Evolutionary conservation across 1,140 invertebrate species (phyloP), one percentile per base, ranked within the genome.

Genomic region (Apocrypta bakeri): DNA sequence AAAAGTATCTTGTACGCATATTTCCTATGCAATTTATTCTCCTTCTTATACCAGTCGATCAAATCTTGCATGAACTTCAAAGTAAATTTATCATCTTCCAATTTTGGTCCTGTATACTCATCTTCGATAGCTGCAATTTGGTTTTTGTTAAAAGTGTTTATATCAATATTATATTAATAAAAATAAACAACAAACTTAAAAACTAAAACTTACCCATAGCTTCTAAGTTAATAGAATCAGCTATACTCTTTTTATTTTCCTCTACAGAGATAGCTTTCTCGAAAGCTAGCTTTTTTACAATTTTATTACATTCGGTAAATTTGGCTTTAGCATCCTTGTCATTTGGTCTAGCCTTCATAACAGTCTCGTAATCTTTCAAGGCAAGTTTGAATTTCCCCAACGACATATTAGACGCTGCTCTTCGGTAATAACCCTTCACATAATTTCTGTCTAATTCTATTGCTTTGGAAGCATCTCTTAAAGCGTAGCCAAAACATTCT

Each of bases 1-100:
- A 99, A 92, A 79, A 99, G 92, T 87, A 99, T 99, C 96, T 99
- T 98, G 91, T 98, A 99, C 17, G 98, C 99, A 94, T 98, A 99
- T 94, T 98, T 99, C 86, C 96, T 96, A 93, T 99, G 98, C 77
- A 99, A 92, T 92, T 96, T 98, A 88, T 98, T 98, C 91, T 99
- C 96, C 48, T 96, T 94, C 92, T 97, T 98, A 90, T 97, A 99
- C 87, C 96, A 95, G 84, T 97, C 94, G 93, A 99, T 96, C 71
- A 99, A 92, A 82, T 98, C 96, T 85, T 95, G 94, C 93, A 97
- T 95, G 88, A 98, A 98, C 86, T 95, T 91, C 64, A 96, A 86
- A 0, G 98, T 98, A 0, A 99, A 96, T 93, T 96, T 96, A 29
- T 96, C 96, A 91, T 98, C 95, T 88, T 97, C 97, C 84, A 99